Percentiles rank a stretch among this genome's conserved stretches.
phyloP scores from a whole-genome alignment of 1,140 invertebrate genomes.

The Drosophila ambigua region DNA sequence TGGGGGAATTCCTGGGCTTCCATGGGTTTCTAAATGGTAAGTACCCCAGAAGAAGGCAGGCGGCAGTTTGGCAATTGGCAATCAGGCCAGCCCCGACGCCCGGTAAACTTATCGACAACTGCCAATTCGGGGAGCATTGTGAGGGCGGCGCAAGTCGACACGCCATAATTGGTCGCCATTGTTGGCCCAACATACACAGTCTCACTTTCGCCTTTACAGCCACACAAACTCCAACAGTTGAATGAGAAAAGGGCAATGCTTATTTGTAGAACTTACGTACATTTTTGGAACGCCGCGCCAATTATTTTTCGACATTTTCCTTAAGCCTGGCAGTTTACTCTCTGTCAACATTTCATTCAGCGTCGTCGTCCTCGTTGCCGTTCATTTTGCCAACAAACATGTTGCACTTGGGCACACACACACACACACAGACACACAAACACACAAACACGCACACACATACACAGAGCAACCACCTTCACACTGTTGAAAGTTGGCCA shows the following conservation, averaged over 20 bases:
- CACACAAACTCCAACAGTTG: background rate
- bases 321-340: conserved; percentile 72
- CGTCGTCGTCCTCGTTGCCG: conserved; percentile 33
- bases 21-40: conserved; percentile 18
- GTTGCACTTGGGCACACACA: conserved; percentile 69
- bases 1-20: background rate
- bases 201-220: too few species aligned
- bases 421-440: conserved; percentile 31
- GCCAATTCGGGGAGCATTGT: conserved; percentile 60
- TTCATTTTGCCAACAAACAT: conserved; percentile 65
- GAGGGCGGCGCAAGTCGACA: conserved; percentile 37
- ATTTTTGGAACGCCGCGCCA: conserved; percentile 40
- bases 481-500: conserved; percentile 37
- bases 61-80: conserved; percentile 32
- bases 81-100: conserved; percentile 38
- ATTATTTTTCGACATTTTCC: conserved; percentile 75
- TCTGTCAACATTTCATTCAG: conserved; percentile 76
- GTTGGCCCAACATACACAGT: conserved; percentile 42
- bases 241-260: background rate
- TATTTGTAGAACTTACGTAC: conserved; percentile 44
- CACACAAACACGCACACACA: conserved; percentile 25
- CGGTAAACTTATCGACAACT: conserved; percentile 40
- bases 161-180: conserved; percentile 72
- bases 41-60: conserved; percentile 43
- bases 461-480: conserved; percentile 8